Percentiles rank a stretch among this genome's conserved stretches.
phyloP scores from a whole-genome alignment of 2,113 vertebrate species.

The Piaya cayana region DNA sequence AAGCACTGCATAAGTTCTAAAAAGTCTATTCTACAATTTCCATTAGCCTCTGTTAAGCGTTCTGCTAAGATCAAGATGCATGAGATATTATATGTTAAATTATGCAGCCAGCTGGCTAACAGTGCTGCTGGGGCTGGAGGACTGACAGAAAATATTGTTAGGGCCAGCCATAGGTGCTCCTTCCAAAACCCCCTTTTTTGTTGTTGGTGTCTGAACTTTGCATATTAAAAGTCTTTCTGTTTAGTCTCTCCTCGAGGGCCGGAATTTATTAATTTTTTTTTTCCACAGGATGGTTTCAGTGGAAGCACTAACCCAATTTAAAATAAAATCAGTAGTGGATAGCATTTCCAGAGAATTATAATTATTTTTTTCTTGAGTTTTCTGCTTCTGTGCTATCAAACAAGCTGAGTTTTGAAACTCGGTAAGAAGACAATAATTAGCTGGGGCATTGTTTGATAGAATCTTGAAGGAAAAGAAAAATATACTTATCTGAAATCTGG shows the following conservation, averaged over 20 bases:
- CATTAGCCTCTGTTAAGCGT: not conserved
- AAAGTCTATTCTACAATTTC: not conserved
- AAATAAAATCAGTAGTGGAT: not conserved
- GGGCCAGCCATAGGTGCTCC: not conserved
- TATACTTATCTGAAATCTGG: not conserved
- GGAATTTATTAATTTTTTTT: not conserved
- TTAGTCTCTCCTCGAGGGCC: not conserved
- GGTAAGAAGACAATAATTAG: not conserved
- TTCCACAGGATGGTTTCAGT: not conserved
- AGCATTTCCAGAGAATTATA: not conserved
- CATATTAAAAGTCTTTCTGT: not conserved
- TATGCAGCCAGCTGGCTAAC: not conserved
- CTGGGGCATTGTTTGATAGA: not conserved
- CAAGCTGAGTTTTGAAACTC: not conserved
- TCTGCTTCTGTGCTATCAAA: not conserved
- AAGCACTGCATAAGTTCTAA: not conserved
- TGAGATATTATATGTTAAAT: not conserved
- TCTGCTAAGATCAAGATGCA: not conserved
- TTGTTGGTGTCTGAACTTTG: not conserved
- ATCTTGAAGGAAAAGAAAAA: not conserved
- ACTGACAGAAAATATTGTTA: constrained; percentile 4
- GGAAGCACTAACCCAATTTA: not conserved
- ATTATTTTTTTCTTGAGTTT: not conserved
- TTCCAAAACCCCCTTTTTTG: not conserved
- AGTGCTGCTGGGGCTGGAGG: not conserved